A percentile compares a stretch with the other conserved stretches of the same genome.
These are phyloP conservation scores for Alauda arvensis DNA, from an alignment of 2,797 vertebrate species.

Conservation along the genomic window DNA sequence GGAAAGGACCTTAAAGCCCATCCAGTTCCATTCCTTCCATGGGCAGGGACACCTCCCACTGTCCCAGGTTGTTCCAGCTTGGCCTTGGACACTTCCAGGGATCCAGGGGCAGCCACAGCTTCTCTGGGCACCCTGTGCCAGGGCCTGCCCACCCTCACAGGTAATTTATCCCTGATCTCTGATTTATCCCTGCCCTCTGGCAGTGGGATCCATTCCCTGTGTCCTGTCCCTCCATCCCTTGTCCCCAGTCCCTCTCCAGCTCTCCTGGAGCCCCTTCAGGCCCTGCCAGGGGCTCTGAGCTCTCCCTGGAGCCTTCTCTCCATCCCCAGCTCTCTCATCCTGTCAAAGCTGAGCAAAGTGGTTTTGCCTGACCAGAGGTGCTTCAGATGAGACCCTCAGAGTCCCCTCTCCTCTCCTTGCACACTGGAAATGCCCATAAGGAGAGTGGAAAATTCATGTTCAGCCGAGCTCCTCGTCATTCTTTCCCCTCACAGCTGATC, in stretches of 20 bases:
- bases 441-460: neutral
- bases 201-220: neutral
- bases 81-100: neutral
- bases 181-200: rapidly evolving
- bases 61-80: neutral
- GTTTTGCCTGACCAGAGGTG: neutral
- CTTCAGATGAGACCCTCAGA: rapidly evolving
- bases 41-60: neutral
- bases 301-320: neutral
- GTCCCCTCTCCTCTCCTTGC: neutral
- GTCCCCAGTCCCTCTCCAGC: neutral
- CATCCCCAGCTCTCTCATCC: neutral
- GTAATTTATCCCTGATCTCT: neutral
- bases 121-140: neutral
- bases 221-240: neutral
- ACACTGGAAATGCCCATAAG: neutral
- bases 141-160: rapidly evolving
- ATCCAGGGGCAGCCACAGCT: neutral
- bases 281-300: rapidly evolving
- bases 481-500: neutral
- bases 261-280: neutral
- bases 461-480: neutral
- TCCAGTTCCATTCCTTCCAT: neutral
- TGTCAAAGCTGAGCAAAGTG: neutral
- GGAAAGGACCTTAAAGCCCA: neutral